phyloP scores from a whole-genome alignment of 2,888 invertebrate species.

The Flexamia atlantica region DNA sequence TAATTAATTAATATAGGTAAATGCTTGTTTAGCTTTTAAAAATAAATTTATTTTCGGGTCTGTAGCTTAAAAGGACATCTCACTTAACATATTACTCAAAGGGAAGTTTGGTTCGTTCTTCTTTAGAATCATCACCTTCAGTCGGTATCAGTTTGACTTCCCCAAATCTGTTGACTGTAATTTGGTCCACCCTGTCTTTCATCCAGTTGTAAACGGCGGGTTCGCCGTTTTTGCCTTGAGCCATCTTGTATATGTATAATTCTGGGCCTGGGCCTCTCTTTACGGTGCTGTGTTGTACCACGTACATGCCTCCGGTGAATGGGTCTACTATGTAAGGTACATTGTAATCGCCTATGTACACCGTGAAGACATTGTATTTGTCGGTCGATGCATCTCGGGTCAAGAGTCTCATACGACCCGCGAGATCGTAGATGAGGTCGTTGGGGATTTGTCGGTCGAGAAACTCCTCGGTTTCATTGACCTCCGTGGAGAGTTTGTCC shows the following conservation, averaged over 20 bases:
- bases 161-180: slow-evolving; percentile 3
- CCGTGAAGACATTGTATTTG: slow-evolving; percentile 2
- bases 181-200: slow-evolving; percentile 3
- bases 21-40: no score
- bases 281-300: slow-evolving; percentile 38
- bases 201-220: slow-evolving; percentile 14
- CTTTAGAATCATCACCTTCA: neutral
- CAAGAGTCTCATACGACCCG: slow-evolving; percentile 25
- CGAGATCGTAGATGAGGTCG: slow-evolving; percentile 51
- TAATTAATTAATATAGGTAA: no score
- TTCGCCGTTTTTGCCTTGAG: neutral
- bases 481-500: neutral
- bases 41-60: no score
- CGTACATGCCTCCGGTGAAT: slow-evolving; percentile 11
- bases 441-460: slow-evolving; percentile 41
- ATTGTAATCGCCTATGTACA: neutral
- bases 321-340: slow-evolving; percentile 42
- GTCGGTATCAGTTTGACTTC: slow-evolving; percentile 22
- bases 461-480: neutral
- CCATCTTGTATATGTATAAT: slow-evolving; percentile 12
- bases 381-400: slow-evolving; percentile 24
- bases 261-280: neutral
- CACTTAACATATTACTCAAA: no score
- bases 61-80: no score
- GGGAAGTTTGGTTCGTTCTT: slow-evolving; percentile 85